Conservation (phyloP, 2,797 vertebrate genomes). For the Danio aesculapii region DNA sequence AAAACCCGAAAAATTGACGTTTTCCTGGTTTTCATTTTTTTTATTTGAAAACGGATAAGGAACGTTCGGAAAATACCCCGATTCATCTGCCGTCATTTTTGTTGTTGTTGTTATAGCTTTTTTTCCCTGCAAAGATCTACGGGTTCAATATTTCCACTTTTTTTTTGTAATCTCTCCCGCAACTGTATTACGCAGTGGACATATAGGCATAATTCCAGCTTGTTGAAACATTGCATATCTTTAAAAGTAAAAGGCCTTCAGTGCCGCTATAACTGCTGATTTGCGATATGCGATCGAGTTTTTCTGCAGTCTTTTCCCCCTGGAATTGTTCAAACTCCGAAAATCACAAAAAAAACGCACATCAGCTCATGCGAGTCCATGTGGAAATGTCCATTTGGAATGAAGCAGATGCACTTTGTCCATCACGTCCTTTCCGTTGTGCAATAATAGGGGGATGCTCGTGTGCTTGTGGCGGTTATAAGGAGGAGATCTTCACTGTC, state of each 20-base stretch:
- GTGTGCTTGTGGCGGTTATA: conserved; percentile 78
- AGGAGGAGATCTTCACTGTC: conserved; percentile 88
- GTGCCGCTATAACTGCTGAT: conserved; percentile 53
- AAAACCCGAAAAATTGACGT: no score
- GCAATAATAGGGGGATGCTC: conserved; percentile 49
- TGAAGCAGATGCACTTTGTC: conserved; percentile 37
- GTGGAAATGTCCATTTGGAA: conserved; percentile 28
- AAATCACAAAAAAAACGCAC: not conserved
- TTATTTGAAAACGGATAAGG: no score
- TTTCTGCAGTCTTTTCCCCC: not conserved
- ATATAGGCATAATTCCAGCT: conserved; percentile 72
- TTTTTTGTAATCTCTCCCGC: conserved; percentile 70
- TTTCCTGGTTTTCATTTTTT: no score
- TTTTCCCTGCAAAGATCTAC: conserved; percentile 54
- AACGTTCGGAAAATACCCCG: no score
- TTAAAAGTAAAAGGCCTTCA: conserved; percentile 75
- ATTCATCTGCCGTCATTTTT: conserved; percentile 43
- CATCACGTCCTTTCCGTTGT: conserved; percentile 55
- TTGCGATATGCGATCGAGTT: not conserved
- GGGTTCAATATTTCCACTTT: conserved; percentile 45
- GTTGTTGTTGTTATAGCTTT: conserved; percentile 1
- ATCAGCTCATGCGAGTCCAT: conserved; percentile 16
- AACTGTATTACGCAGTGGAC: conserved; percentile 63
- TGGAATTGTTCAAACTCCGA: not conserved
- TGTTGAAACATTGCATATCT: conserved; percentile 81